Conservation (phyloP, 2,888 invertebrate species). For the Beris chalybata region DNA sequence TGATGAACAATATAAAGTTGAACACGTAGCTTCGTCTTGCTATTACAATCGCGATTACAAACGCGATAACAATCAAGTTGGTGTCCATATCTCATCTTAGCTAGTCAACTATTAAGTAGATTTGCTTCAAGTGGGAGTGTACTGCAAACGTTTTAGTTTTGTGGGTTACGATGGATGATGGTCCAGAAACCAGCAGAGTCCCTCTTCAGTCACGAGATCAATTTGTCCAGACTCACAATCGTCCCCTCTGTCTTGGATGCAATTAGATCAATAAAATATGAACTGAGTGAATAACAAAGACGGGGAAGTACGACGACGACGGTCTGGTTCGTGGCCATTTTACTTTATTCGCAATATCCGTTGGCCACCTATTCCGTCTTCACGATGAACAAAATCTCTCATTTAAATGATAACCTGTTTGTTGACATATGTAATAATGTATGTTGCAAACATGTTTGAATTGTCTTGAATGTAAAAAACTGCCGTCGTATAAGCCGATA, state of each 20-base stretch:
- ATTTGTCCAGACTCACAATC: slow-evolving; percentile 24
- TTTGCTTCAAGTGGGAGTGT: too few relatives aligned
- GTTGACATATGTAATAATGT: too few relatives aligned
- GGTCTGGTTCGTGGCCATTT: background rate
- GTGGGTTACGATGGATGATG: too few relatives aligned
- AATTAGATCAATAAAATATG: slow-evolving; percentile 24
- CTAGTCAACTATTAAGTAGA: slow-evolving; percentile 7
- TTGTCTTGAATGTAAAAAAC: too few relatives aligned
- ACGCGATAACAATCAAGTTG: slow-evolving; percentile 27
- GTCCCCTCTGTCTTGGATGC: slow-evolving; percentile 24
- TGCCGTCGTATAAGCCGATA: too few relatives aligned
- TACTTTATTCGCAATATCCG: too few relatives aligned
- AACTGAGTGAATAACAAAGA: slow-evolving; percentile 7
- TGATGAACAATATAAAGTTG: too few relatives aligned
- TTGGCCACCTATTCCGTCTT: too few relatives aligned
- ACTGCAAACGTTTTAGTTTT: too few relatives aligned
- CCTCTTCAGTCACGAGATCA: slow-evolving; percentile 29
- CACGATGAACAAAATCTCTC: too few relatives aligned
- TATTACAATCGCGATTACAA: slow-evolving; percentile 28
- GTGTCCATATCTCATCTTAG: slow-evolving; percentile 22
- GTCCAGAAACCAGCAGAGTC: slow-evolving; percentile 14
- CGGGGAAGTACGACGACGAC: slow-evolving; percentile 11
- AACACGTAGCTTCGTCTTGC: background rate
- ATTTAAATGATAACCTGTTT: too few relatives aligned
- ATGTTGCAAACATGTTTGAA: too few relatives aligned